Percentiles rank a stretch among this genome's conserved stretches.
These are phyloP conservation scores for Turritopsis dohrnii DNA, from an alignment of 30 jellyfish, hydroid and myxozoan species.

Conservation along the genomic window DNA sequence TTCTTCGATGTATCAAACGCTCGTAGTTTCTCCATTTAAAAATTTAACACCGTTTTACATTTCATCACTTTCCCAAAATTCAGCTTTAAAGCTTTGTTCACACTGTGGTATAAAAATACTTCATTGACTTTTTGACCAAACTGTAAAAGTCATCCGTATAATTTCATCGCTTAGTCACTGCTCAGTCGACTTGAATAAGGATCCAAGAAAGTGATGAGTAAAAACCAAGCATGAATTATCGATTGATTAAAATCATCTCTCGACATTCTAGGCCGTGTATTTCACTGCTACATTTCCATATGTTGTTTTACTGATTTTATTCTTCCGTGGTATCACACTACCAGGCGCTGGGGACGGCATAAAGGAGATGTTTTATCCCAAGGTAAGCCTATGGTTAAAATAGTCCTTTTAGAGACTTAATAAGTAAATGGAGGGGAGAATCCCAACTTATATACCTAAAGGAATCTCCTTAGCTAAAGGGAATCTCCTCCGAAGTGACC, in stretches of 20 bases:
- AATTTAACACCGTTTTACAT: not conserved
- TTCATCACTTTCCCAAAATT: not conserved
- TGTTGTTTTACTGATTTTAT: slow-evolving; percentile 8
- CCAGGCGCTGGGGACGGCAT: slow-evolving; percentile 19
- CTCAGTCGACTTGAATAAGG: too few species aligned
- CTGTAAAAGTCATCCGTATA: too few species aligned
- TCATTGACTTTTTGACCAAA: too few species aligned
- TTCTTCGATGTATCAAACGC: not conserved
- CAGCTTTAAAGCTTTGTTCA: too few species aligned
- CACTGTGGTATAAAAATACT: too few species aligned
- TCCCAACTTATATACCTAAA: too few species aligned
- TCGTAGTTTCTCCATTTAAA: not conserved
- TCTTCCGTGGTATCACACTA: slow-evolving; percentile 27
- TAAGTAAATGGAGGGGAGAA: not conserved
- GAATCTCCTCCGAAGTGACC: too few species aligned
- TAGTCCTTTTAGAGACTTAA: not conserved
- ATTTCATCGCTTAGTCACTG: too few species aligned
- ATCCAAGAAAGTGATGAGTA: too few species aligned
- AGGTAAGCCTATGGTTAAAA: not conserved
- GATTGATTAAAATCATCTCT: too few species aligned
- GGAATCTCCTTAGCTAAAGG: too few species aligned
- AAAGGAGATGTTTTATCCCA: not conserved
- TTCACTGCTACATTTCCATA: slow-evolving; percentile 33
- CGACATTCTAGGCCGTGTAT: slow-evolving; percentile 22
- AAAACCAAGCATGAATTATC: too few species aligned